A percentile compares a stretch with the other conserved stretches of the same genome.
phyloP scores from a whole-genome alignment of 2,888 invertebrate genomes.

The Nebria salina region DNA sequence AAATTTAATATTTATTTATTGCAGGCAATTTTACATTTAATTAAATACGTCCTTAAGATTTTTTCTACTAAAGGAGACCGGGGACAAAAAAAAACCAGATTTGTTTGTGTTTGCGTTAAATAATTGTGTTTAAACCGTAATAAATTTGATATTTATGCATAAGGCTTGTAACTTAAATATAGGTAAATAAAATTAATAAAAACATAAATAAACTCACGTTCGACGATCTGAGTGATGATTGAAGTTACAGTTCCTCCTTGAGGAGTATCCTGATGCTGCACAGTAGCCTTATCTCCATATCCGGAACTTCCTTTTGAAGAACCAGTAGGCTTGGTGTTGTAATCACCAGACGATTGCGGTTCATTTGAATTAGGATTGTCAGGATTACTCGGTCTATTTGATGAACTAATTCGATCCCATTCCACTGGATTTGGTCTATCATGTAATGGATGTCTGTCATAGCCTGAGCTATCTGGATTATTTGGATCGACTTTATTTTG shows the following conservation, averaged over 20 bases:
- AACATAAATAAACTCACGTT: constrained; percentile 32
- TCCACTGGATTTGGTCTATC: constrained; percentile 9
- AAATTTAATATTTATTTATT: not conserved
- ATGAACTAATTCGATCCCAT: constrained; percentile 10
- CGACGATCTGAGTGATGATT: constrained; percentile 58
- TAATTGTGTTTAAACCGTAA: no score
- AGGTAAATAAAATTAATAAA: not conserved
- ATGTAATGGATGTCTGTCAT: constrained; percentile 10
- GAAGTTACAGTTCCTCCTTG: constrained; percentile 59
- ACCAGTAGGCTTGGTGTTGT: not conserved
- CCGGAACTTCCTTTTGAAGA: not conserved
- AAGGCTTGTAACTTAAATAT: not conserved
- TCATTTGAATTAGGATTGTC: not conserved
- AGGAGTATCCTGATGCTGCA: constrained; percentile 33
- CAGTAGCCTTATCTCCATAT: constrained; percentile 12
- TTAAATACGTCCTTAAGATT: constrained; percentile 16
- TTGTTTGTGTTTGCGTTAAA: no score
- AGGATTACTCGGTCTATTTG: not conserved
- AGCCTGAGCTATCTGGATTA: constrained; percentile 3
- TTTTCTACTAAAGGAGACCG: not conserved
- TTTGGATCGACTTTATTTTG: constrained; percentile 6
- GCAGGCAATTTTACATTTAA: constrained; percentile 12
- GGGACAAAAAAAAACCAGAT: no score
- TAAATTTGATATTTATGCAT: not conserved
- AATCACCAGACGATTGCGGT: not conserved